Base-by-base conservation (phyloP, 2,888 invertebrate species). In the Noctua pronuba region DNA sequence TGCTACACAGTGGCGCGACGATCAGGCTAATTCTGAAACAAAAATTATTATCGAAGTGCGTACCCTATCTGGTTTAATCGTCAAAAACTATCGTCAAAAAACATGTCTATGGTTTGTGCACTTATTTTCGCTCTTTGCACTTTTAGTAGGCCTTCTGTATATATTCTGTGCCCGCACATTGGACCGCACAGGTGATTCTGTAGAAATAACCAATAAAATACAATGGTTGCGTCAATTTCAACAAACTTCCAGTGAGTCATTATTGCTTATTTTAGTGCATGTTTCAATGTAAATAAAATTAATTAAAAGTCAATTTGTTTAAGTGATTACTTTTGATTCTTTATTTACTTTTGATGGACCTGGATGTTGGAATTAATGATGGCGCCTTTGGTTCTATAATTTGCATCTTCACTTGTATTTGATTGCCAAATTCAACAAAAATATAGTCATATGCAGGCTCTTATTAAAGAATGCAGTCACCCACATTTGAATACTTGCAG, bases 191-290 rank as follows among this genome's bases (percentile, higher is more conserved):
- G 79, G 80, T 84, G 82, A 86, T 84, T 80, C 75, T 69, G 21
- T 64, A 74, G 75, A 84, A 82, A 80, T 77, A 83, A 38, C 72
- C 62, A 82, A 88, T 86, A 86, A 86, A 86, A 72, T 82, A 88
- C 80, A 84, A 81, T 85, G 79, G 79, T 85, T 82, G 74, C 88
- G 85, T 87, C 88, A 83, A 87, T 83, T 79, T 86, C 76, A 78
- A 75, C 79, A 77, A 73, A 75, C 67, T 75, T 35, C 49, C 49
- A 80, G 75, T 77, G 79, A 86, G 49, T 82, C 66, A 83, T 79
- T 79, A 75, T 35, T 86, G 75, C 35, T 80, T 77, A 84, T 71
- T 77, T 62, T 58, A 73, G 62, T 76, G 73, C 41, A 66, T 64
- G 52, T 52, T 71, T 18, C 65, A 24, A 31, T 49, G 69, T 83